phyloP scores from a whole-genome alignment of 2,888 invertebrate genomes.

The Aromia moschata region DNA sequence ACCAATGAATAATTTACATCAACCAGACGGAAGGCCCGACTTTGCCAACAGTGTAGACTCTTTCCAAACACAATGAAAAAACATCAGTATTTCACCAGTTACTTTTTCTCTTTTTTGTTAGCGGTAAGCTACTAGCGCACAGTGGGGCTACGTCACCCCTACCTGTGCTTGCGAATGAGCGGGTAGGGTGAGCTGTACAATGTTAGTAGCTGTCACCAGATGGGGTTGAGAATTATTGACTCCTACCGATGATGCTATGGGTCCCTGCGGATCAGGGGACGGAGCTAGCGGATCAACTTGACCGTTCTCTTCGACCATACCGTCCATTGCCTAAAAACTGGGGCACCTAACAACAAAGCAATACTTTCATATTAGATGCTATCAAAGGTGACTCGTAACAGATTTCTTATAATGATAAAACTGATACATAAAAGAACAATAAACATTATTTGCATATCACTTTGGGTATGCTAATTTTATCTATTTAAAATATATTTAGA shows the following conservation, averaged over 20 bases:
- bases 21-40: no score
- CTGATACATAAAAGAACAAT: no score
- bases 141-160: constrained; percentile 49
- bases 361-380: not conserved
- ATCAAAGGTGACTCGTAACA: no score
- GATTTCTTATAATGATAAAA: no score
- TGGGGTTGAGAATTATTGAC: constrained; percentile 64
- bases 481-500: no score
- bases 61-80: no score
- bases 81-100: no score
- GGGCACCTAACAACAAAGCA: constrained; percentile 51
- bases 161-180: constrained; percentile 74
- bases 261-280: constrained; percentile 66
- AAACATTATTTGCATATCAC: no score
- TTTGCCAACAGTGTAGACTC: no score
- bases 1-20: no score
- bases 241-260: constrained; percentile 69
- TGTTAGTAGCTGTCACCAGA: constrained; percentile 73
- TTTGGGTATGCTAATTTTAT: no score
- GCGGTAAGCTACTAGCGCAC: constrained; percentile 43
- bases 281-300: constrained; percentile 69
- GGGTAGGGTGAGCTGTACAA: constrained; percentile 86
- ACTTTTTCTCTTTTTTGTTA: no score
- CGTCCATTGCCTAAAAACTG: constrained; percentile 78
- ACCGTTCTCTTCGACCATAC: constrained; percentile 93